A percentile compares a stretch with the other conserved stretches of the same genome.
Evolutionary conservation across 2,888 invertebrate species (phyloP).

Genomic region (Balanococcus diminutus): DNA sequence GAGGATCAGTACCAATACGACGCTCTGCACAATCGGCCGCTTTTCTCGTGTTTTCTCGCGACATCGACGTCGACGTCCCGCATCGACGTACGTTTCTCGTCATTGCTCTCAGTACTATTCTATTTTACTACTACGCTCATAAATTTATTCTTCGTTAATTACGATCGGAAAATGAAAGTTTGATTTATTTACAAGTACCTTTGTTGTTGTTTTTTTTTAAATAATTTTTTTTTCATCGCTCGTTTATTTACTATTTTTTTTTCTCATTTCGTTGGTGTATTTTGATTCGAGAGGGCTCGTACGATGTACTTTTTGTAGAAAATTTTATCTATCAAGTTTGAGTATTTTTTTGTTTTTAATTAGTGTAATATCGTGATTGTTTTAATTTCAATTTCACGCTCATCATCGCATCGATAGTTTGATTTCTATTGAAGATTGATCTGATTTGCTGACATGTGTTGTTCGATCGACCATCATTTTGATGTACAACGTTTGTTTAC

Average conservation of each 20-base stretch:
- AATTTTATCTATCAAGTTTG: no score
- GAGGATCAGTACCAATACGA: not conserved
- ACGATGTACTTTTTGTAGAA: not conserved
- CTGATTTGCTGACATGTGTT: not conserved
- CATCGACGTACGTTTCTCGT: not conserved
- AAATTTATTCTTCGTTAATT: not conserved
- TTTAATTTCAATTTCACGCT: not conserved
- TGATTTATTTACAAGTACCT: not conserved
- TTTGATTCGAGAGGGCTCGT: no score
- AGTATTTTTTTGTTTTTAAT: not conserved
- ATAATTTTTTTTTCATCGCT: no score
- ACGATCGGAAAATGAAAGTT: slow-evolving; percentile 10
- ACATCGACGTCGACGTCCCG: no score
- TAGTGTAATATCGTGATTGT: not conserved
- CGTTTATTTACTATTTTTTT: no score
- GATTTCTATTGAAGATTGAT: not conserved
- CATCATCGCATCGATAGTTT: not conserved
- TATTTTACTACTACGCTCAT: no score
- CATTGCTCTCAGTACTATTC: not conserved
- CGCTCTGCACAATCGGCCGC: not conserved
- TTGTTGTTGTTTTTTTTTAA: not conserved
- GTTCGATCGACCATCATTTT: not conserved
- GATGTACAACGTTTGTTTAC: not conserved
- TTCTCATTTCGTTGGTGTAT: no score
- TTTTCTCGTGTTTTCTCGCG: no score